These are phyloP conservation scores for Leptocoma aspasia DNA, from an alignment of 2,113 vertebrate genomes.

Conservation along the genomic window DNA sequence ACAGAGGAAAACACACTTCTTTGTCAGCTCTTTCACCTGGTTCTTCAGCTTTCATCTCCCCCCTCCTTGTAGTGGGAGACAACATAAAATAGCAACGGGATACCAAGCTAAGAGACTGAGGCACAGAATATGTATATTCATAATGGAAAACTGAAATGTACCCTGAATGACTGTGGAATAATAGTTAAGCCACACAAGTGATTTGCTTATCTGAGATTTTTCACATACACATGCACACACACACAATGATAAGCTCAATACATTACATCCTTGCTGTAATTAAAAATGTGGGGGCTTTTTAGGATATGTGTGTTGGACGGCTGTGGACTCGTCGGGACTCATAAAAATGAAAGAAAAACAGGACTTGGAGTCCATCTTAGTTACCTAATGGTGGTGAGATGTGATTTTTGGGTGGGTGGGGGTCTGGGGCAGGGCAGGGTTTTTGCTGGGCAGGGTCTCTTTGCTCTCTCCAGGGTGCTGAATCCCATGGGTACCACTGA, in stretches of 20 bases:
- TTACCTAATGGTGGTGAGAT: too few relatives aligned
- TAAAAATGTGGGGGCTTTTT: neutral
- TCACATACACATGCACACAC: neutral
- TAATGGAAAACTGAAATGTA: neutral
- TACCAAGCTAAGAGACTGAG: neutral
- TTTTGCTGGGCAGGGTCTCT: too few relatives aligned
- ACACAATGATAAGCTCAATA: neutral
- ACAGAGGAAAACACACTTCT: neutral
- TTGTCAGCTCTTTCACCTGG: neutral
- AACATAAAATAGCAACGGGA: neutral
- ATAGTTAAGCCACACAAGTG: neutral
- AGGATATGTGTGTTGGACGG: neutral
- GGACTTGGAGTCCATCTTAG: neutral
- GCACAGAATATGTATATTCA: neutral
- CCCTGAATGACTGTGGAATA: neutral
- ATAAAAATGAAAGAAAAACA: neutral
- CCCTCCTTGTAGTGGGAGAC: neutral
- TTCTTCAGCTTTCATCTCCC: neutral
- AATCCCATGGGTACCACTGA: rapidly evolving
- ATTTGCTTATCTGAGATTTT: neutral
- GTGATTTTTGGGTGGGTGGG: neutral
- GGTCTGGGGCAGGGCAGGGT: neutral
- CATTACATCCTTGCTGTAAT: neutral
- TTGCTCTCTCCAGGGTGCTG: slow-evolving; percentile 4
- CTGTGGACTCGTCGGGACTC: neutral